Evolutionary conservation across 2,797 vertebrate genomes (phyloP), one percentile per base, ranked within the genome.

Genomic region (Amphiprion clarkii): DNA sequence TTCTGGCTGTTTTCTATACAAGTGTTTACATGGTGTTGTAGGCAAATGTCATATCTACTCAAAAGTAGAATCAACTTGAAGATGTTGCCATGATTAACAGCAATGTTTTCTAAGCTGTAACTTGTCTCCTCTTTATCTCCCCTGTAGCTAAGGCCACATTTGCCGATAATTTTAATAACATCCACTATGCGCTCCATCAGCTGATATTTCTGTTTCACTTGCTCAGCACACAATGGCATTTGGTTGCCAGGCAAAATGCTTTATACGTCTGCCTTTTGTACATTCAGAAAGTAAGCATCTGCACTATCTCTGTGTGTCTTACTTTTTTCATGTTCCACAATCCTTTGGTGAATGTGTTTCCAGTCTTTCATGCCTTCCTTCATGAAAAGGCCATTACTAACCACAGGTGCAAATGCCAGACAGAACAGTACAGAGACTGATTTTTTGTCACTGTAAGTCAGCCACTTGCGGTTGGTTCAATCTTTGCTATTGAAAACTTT

Each of bases 131-230:
- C 27, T 58, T 71, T 72, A 65, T 76, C 56, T 21, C 62, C 69
- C 29, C 81, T 70, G 39, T 74, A 79, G 19, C 36, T 66, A 59
- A 78, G 65, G 4, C 60, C 81, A 78, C 79, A 78, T 72, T 85
- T 91, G n/a, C 59, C 69, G 2, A 80, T 76, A 6, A 85, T 60
- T 80, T 87, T 85, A 6, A 82, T 51, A 2, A 85, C 66, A 10
- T 82, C 54, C 1, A 51, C 33, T 1, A 69, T 48, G 7, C 9
- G 54, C 7, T 68, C 29, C 66, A 68, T 68, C 29, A 68, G 54
- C 52, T 67, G 64, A n/a, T 3, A 9, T 31, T 40, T 67, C 49
- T 44, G 11, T 13, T 44, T 55, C 23, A 55, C 64, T 33, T 67
- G 51, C 29, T 69, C 51, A 44, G 16, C 2, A 55, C 25, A 14